Evolutionary conservation across 2,113 vertebrate genomes (phyloP).

Genomic region (Patagioenas fasciata): DNA sequence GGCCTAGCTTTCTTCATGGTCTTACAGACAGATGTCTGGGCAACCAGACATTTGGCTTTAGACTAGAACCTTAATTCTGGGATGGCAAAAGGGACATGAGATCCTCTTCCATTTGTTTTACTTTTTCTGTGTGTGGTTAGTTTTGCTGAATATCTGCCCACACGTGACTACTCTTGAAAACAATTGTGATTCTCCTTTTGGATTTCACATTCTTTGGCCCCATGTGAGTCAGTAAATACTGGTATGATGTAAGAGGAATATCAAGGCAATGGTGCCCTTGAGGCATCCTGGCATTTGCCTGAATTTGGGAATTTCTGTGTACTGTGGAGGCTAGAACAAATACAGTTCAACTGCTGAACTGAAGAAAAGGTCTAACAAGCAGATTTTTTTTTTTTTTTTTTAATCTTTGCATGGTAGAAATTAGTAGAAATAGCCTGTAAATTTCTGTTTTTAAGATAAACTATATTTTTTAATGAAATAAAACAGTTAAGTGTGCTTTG

Average conservation of each 20-base stretch:
- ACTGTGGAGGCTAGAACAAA: conserved; percentile 1
- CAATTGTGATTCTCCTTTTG: neutral
- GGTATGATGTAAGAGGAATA: neutral
- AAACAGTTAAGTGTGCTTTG: conserved; percentile 7
- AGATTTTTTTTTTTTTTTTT: neutral
- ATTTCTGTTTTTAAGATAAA: conserved; percentile 7
- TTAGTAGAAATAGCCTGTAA: neutral
- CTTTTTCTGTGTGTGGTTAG: neutral
- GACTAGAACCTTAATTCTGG: neutral
- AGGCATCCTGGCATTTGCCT: conserved; percentile 16
- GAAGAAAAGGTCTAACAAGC: conserved; percentile 2
- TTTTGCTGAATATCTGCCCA: conserved; percentile 8
- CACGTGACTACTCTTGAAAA: neutral
- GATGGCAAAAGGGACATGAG: neutral
- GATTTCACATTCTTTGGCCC: conserved; percentile 12
- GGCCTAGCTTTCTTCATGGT: neutral
- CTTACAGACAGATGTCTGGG: too few relatives aligned
- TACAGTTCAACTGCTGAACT: neutral
- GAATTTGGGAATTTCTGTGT: neutral
- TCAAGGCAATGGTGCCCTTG: neutral
- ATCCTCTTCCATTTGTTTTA: neutral
- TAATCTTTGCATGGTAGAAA: neutral
- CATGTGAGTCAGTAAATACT: neutral
- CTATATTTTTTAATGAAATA: neutral
- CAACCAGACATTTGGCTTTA: neutral